Percentiles rank a stretch among this genome's conserved stretches.
phyloP scores from a whole-genome alignment of 2,888 invertebrate species.

The Quadroppia sp. region DNA sequence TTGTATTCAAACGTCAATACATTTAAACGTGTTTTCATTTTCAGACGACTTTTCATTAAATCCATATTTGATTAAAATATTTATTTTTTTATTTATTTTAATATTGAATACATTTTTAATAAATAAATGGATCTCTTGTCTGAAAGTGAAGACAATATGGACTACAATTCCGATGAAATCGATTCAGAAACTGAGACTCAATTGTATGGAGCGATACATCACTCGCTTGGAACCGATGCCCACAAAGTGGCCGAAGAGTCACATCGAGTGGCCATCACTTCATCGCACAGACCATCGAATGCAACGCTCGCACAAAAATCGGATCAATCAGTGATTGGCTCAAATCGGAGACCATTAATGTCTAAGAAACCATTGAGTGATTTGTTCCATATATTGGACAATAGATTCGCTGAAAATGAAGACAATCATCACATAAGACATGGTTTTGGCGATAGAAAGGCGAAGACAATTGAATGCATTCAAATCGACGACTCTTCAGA shows the following conservation, averaged over 20 bases:
- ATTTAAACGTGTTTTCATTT: neutral
- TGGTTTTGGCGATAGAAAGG: neutral
- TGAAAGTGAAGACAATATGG: neutral
- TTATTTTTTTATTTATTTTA: no score
- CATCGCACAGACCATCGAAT: neutral
- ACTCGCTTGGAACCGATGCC: neutral
- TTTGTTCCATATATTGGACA: neutral
- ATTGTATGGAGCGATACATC: constrained; percentile 27
- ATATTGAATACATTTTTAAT: no score
- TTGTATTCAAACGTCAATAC: neutral
- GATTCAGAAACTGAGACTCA: constrained; percentile 3
- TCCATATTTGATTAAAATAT: neutral
- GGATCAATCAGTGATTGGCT: neutral
- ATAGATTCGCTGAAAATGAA: neutral
- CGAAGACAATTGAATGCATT: neutral
- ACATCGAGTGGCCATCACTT: neutral
- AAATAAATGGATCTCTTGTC: neutral
- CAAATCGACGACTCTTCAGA: constrained; percentile 30
- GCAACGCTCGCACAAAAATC: neutral
- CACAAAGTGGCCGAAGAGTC: neutral
- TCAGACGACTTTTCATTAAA: neutral
- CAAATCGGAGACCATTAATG: neutral
- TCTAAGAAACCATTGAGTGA: neutral
- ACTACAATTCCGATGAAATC: constrained; percentile 26
- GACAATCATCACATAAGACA: neutral